Evolutionary conservation across 2,797 vertebrate genomes (phyloP).

Genomic region (Chiloscyllium punctatum): DNA sequence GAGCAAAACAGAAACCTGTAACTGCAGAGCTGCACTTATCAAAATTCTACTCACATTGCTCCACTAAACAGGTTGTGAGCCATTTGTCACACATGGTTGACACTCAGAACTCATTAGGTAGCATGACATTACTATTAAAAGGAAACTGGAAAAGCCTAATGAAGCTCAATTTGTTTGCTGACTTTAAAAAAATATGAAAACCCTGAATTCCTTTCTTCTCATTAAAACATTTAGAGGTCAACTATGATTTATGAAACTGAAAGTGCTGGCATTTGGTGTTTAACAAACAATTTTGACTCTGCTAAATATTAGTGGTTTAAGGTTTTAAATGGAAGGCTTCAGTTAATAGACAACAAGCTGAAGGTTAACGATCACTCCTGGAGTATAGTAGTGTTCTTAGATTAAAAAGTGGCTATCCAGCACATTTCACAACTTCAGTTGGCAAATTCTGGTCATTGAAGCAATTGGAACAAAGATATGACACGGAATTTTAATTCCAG

Average conservation of each 20-base stretch:
- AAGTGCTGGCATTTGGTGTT: constrained; percentile 40
- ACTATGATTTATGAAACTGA: constrained; percentile 47
- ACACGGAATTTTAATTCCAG: background rate
- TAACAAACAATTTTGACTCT: constrained; percentile 39
- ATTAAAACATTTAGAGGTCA: constrained; percentile 37
- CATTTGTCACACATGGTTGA: constrained; percentile 35
- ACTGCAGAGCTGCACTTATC: constrained; percentile 23
- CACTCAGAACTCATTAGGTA: constrained; percentile 35
- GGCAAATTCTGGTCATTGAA: background rate
- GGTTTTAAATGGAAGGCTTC: constrained; percentile 43
- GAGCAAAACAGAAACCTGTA: background rate
- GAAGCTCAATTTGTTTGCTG: constrained; percentile 33
- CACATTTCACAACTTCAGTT: background rate
- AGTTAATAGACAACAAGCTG: constrained; percentile 40
- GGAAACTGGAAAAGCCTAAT: constrained; percentile 36
- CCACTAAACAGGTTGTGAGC: constrained; percentile 34
- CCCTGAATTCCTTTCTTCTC: constrained; percentile 18
- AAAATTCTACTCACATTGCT: constrained; percentile 35
- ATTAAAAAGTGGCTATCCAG: background rate
- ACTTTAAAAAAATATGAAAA: background rate
- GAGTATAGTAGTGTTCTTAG: constrained; percentile 32
- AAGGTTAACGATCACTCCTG: constrained; percentile 38
- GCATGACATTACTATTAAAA: constrained; percentile 37
- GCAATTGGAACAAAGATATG: background rate
- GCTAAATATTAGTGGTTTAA: constrained; percentile 48